Percentiles rank a stretch among this genome's conserved stretches.
These are phyloP conservation scores for Lepus townsendii DNA, from an alignment of 2,797 vertebrate genomes.

Conservation along the genomic window DNA sequence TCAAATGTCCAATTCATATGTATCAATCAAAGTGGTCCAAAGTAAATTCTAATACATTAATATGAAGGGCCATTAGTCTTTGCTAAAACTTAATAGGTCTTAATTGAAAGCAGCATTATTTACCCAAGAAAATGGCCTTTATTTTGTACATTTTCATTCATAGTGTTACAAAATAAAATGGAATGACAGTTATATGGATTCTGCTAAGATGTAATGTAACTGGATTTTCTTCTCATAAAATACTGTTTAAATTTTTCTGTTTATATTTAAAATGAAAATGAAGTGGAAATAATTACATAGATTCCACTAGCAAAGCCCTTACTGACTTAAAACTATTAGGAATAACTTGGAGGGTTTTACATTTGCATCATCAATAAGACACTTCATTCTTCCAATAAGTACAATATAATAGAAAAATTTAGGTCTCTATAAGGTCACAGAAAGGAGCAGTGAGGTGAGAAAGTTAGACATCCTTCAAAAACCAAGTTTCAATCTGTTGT, in stretches of 20 bases:
- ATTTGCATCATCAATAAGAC: neutral
- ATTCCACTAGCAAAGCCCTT: neutral
- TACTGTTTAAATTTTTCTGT: conserved; percentile 6
- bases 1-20: neutral
- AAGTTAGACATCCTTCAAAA: neutral
- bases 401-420: neutral
- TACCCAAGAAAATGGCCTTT: neutral
- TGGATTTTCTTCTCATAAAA: conserved; percentile 19
- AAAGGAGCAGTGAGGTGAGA: neutral
- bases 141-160: conserved; percentile 4
- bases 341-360: neutral
- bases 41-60: neutral
- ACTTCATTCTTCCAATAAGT: neutral
- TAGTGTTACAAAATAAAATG: conserved; percentile 9
- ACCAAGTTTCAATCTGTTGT: neutral
- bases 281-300: conserved; percentile 51
- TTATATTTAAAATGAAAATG: neutral
- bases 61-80: neutral
- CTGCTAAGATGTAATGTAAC: neutral
- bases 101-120: neutral
- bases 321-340: neutral
- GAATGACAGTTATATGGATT: neutral
- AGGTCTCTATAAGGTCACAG: neutral
- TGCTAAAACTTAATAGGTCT: neutral
- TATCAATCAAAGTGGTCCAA: neutral